A percentile compares a stretch with the other conserved stretches of the same genome.
Conservation (phyloP, 2,888 invertebrate species). For the Lordiphosa andalusiaca region DNA sequence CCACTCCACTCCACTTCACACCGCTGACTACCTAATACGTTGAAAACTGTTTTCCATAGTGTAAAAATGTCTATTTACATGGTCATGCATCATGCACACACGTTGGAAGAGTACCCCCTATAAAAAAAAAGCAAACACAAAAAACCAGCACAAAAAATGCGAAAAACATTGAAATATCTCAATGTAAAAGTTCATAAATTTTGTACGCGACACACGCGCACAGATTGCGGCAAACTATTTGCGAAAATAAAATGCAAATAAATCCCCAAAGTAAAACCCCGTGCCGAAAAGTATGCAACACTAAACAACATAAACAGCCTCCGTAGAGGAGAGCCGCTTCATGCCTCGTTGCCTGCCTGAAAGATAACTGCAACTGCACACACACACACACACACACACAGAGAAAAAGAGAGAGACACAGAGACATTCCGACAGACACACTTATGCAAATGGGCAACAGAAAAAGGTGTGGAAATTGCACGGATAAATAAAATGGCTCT, state of each 20-base stretch:
- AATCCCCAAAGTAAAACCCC: constrained; percentile 59
- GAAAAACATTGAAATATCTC: constrained; percentile 45
- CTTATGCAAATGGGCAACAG: background rate
- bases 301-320: constrained; percentile 49
- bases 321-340: constrained; percentile 33
- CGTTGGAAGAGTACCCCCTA: constrained; percentile 7
- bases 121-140: constrained; percentile 16
- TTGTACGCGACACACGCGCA: constrained; percentile 54
- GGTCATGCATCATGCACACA: constrained; percentile 64
- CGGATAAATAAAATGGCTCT: no score
- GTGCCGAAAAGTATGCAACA: constrained; percentile 50
- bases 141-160: constrained; percentile 15
- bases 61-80: constrained; percentile 70
- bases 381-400: background rate
- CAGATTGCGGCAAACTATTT: constrained; percentile 69
- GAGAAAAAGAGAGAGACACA: background rate
- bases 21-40: constrained; percentile 48
- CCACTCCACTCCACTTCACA: background rate
- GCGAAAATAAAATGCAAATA: constrained; percentile 68
- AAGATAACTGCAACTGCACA: constrained; percentile 46
- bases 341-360: constrained; percentile 61
- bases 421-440: constrained; percentile 2
- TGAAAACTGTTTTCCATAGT: constrained; percentile 63
- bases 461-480: constrained; percentile 17
- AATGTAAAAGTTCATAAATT: constrained; percentile 64